Percentiles rank a stretch among this genome's conserved stretches.
phyloP scores from a whole-genome alignment of 2,888 invertebrate species.

The Agonum fuliginosum region DNA sequence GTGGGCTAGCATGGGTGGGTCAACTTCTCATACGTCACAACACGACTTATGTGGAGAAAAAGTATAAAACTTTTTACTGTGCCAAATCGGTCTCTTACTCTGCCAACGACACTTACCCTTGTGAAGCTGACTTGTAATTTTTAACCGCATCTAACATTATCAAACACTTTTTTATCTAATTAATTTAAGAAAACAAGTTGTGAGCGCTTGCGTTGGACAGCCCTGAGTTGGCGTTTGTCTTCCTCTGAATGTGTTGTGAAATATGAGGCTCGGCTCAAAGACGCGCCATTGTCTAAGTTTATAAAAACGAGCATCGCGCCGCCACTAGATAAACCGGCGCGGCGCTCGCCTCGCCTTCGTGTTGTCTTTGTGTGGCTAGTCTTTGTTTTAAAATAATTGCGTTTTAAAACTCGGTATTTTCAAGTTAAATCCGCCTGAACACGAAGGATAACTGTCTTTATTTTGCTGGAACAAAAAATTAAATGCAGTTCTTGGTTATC shows the following conservation, averaged over 20 bases:
- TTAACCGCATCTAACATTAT: constrained; percentile 18
- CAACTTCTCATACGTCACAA: too few species aligned
- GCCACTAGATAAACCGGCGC: constrained; percentile 21
- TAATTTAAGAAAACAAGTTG: constrained; percentile 38
- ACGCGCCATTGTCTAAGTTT: constrained; percentile 40
- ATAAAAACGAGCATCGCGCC: constrained; percentile 9
- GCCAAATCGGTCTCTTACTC: too few species aligned
- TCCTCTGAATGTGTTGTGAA: constrained; percentile 46
- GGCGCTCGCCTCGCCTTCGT: constrained; percentile 9
- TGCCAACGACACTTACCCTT: too few species aligned
- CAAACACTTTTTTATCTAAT: constrained; percentile 44
- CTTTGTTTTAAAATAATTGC: constrained; percentile 52
- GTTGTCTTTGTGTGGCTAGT: constrained; percentile 7
- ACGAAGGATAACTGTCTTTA: constrained; percentile 36
- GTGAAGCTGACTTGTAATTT: too few species aligned
- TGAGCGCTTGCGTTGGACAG: constrained; percentile 6
- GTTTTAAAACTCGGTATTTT: constrained; percentile 24
- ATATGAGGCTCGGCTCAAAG: constrained; percentile 38
- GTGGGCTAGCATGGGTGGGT: too few species aligned
- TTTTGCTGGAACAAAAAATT: constrained; percentile 11
- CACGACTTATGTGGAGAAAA: too few species aligned
- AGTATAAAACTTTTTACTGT: too few species aligned
- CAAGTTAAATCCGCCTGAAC: constrained; percentile 12
- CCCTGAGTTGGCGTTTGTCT: too few species aligned
- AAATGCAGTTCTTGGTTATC: constrained; percentile 24